Percentiles rank a stretch among this genome's conserved stretches.
phyloP scores from a whole-genome alignment of 2,113 vertebrate genomes.

The Thermophis baileyi region DNA sequence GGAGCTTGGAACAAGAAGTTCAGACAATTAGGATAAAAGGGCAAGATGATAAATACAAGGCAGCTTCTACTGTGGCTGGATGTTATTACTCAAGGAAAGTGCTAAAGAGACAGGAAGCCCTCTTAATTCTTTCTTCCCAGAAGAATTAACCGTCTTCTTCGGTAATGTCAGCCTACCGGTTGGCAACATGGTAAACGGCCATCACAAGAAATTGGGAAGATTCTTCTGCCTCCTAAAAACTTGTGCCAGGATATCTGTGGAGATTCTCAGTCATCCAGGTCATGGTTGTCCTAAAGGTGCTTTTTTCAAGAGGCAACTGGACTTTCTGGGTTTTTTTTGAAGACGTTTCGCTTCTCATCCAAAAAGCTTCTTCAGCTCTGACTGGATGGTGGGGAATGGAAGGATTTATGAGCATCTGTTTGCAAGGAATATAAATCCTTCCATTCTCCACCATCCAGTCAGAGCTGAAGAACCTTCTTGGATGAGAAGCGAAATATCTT shows the following conservation, averaged over 20 bases:
- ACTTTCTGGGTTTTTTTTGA: no score
- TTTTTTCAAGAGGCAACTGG: no score
- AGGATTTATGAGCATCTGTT: no score
- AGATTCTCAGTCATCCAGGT: no score
- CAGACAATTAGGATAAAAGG: background rate
- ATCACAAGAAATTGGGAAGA: background rate
- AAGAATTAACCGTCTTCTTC: background rate
- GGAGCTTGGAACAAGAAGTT: background rate
- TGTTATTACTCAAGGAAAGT: background rate
- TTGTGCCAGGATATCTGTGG: background rate
- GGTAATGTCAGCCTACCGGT: background rate
- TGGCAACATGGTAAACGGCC: background rate
- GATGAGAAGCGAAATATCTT: no score
- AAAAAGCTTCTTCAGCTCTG: no score
- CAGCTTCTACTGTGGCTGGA: background rate
- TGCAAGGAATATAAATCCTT: no score
- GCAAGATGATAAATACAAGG: background rate
- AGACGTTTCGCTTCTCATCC: no score
- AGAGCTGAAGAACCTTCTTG: no score
- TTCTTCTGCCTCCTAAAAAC: background rate
- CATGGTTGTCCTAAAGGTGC: no score
- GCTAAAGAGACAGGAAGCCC: background rate
- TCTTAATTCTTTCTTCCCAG: background rate
- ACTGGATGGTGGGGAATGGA: no score
- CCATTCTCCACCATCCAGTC: no score